Percentiles rank a stretch among this genome's conserved stretches.
These are phyloP conservation scores for Seira ritae DNA, from an alignment of 2,888 invertebrate genomes.

Conservation along the genomic window DNA sequence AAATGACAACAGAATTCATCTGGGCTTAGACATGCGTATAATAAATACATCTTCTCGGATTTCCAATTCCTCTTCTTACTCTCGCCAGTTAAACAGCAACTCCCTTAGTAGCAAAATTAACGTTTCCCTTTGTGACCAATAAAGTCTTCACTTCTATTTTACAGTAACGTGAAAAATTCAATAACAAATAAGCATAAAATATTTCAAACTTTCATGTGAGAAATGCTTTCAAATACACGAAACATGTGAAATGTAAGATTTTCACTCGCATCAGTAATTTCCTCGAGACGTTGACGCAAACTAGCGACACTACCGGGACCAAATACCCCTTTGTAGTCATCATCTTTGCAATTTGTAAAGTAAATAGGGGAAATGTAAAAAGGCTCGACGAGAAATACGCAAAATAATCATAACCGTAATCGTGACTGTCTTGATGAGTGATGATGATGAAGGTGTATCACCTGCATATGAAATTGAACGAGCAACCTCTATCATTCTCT, in stretches of 20 bases:
- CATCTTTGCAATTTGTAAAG: constrained; percentile 14
- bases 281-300: constrained; percentile 3
- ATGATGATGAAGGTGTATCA: constrained; percentile 57
- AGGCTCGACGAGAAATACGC: neutral
- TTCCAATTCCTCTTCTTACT: too few relatives aligned
- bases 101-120: too few relatives aligned
- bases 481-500: neutral
- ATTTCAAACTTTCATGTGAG: too few relatives aligned
- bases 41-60: too few relatives aligned
- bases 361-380: neutral
- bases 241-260: neutral
- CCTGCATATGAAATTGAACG: constrained; percentile 43
- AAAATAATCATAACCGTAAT: constrained; percentile 41
- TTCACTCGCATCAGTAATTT: neutral
- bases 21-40: too few relatives aligned
- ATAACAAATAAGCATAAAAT: too few relatives aligned
- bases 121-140: too few relatives aligned
- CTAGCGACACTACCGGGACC: neutral
- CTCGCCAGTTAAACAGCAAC: too few relatives aligned
- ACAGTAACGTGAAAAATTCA: too few relatives aligned
- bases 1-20: too few relatives aligned
- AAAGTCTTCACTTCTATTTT: too few relatives aligned
- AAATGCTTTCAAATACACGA: too few relatives aligned
- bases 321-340: neutral
- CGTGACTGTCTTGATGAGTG: constrained; percentile 44